Conservation (phyloP, 2,797 vertebrate species). For the Enteromius paludinosus region DNA sequence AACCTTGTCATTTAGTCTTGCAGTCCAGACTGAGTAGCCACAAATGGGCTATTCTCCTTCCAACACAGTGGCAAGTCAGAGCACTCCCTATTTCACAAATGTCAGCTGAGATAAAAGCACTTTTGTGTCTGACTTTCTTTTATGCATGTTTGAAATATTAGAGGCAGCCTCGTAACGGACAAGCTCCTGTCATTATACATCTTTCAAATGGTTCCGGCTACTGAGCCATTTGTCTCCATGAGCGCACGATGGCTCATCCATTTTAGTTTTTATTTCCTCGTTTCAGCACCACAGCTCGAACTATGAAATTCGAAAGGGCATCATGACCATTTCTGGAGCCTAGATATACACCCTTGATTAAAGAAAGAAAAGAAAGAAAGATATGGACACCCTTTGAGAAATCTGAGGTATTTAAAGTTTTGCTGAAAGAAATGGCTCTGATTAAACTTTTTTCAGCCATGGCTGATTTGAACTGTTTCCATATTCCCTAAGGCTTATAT, state of each 20-base stretch:
- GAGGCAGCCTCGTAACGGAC: slow-evolving; percentile 38
- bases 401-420: not conserved
- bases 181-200: slow-evolving; percentile 53
- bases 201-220: slow-evolving; percentile 44
- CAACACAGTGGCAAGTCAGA: slow-evolving; percentile 16
- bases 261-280: slow-evolving; percentile 41
- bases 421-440: not conserved
- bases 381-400: not conserved
- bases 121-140: slow-evolving; percentile 56
- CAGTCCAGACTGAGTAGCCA: slow-evolving; percentile 5
- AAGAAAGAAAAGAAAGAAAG: slow-evolving; percentile 5
- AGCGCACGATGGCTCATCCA: slow-evolving; percentile 18
- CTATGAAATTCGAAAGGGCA: slow-evolving; percentile 42
- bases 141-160: slow-evolving; percentile 46
- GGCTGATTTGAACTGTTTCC: not conserved
- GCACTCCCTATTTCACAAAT: slow-evolving; percentile 53
- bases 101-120: slow-evolving; percentile 53
- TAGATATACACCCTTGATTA: slow-evolving; percentile 33
- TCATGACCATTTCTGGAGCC: not conserved
- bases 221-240: slow-evolving; percentile 40
- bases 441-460: not conserved
- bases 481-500: not conserved
- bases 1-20: slow-evolving; percentile 38
- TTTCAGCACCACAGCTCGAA: slow-evolving; percentile 20
- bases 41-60: slow-evolving; percentile 36